Conservation (phyloP, 2,888 invertebrate species). For the Diaprepes abbreviatus region DNA sequence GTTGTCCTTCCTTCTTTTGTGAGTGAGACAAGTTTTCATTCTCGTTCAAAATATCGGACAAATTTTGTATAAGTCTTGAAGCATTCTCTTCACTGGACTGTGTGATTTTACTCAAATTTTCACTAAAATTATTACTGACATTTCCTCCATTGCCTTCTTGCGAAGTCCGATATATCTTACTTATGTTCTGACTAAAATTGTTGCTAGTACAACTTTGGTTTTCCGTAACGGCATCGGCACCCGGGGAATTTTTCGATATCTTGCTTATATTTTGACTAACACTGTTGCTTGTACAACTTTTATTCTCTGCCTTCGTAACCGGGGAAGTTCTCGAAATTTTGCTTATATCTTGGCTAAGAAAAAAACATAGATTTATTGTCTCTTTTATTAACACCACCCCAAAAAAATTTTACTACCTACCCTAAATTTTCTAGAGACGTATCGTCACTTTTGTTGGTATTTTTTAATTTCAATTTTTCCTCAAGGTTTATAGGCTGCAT, state of each 20-base stretch:
- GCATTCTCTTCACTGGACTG: constrained; percentile 24
- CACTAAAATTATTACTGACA: constrained; percentile 19
- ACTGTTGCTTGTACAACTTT: constrained; percentile 11
- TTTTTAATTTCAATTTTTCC: constrained; percentile 24
- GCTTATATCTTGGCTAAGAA: constrained; percentile 11
- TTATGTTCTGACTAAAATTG: constrained; percentile 25
- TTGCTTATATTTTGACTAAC: constrained; percentile 22
- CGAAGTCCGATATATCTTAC: constrained; percentile 22
- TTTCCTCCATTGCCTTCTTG: neutral
- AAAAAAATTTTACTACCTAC: too few species aligned
- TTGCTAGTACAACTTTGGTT: constrained; percentile 14
- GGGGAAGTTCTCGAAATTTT: constrained; percentile 14
- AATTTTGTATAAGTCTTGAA: constrained; percentile 22
- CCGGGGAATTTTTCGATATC: constrained; percentile 11
- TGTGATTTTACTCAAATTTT: constrained; percentile 30
- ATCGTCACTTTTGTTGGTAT: neutral
- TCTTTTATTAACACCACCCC: neutral
- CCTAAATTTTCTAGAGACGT: constrained; percentile 3
- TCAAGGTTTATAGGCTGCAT: constrained; percentile 29
- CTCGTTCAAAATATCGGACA: constrained; percentile 31
- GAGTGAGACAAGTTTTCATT: constrained; percentile 22
- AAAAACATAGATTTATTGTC: neutral
- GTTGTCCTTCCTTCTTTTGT: constrained; percentile 16
- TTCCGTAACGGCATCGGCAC: neutral
- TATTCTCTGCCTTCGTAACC: neutral